Conservation (phyloP, 1,140 invertebrate genomes). For the Dreissena polymorpha region DNA sequence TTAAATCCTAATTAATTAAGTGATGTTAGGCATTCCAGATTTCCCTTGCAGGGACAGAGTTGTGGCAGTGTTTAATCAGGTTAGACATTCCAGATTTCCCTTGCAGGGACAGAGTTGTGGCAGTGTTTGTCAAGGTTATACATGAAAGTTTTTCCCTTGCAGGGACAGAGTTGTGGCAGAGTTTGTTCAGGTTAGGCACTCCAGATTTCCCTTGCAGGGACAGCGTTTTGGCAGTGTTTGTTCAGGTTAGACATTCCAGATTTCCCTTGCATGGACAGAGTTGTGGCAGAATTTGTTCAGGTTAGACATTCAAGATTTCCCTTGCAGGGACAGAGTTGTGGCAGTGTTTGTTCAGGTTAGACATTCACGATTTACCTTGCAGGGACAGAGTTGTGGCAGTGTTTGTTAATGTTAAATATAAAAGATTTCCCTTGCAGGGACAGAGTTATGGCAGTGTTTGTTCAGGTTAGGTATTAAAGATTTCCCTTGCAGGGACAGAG, state of each 20-base stretch:
- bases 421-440: too few species aligned
- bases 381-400: slow-evolving; percentile 97
- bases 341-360: slow-evolving; percentile 99
- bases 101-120: slow-evolving; percentile 96
- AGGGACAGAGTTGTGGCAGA: slow-evolving; percentile 97
- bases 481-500: slow-evolving; percentile 93
- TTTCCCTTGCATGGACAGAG: slow-evolving; percentile 93
- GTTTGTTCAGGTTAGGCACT: slow-evolving; percentile 99
- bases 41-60: slow-evolving; percentile 87
- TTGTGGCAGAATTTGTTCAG: slow-evolving; percentile 99
- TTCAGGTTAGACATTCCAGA: too few species aligned
- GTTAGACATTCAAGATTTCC: too few species aligned
- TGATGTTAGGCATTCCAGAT: too few species aligned
- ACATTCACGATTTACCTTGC: too few species aligned
- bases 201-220: too few species aligned
- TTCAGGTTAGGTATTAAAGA: too few species aligned
- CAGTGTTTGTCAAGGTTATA: slow-evolving; percentile 99
- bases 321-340: slow-evolving; percentile 95
- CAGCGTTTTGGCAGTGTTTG: slow-evolving; percentile 98
- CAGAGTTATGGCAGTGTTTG: slow-evolving; percentile 98
- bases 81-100: too few species aligned
- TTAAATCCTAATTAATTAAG: too few species aligned
- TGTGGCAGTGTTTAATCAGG: slow-evolving; percentile 99
- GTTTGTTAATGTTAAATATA: too few species aligned
- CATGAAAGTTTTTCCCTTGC: too few species aligned